A percentile compares a stretch with the other conserved stretches of the same genome.
phyloP scores from a whole-genome alignment of 2,888 invertebrate species.

The Chesias legatella region DNA sequence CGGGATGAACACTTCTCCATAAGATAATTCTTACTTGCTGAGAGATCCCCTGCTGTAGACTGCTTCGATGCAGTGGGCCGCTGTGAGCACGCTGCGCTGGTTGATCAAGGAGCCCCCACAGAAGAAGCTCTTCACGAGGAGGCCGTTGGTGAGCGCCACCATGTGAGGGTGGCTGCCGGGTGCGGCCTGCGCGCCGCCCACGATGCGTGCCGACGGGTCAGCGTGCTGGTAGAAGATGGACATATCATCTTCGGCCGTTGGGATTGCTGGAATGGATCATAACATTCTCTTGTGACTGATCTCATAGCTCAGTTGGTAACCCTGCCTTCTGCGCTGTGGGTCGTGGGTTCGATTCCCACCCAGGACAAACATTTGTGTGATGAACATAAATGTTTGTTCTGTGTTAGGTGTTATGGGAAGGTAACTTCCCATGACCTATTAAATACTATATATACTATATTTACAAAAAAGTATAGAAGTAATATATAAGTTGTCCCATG shows the following conservation, averaged over 20 bases:
- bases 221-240: constrained; percentile 49
- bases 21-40: constrained; percentile 29
- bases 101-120: constrained; percentile 56
- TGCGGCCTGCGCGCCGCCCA: constrained; percentile 48
- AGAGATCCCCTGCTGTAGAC: constrained; percentile 37
- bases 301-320: too few relatives aligned
- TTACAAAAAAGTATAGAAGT: too few relatives aligned
- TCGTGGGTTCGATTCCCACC: too few relatives aligned
- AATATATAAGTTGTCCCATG: too few relatives aligned
- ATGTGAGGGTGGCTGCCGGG: constrained; percentile 50
- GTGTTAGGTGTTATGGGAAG: too few relatives aligned
- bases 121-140: constrained; percentile 38
- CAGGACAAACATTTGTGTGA: too few relatives aligned
- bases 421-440: too few relatives aligned
- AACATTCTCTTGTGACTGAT: too few relatives aligned
- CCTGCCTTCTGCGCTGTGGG: too few relatives aligned
- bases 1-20: too few relatives aligned
- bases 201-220: constrained; percentile 44
- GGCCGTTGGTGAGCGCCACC: constrained; percentile 47
- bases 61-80: constrained; percentile 57
- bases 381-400: too few relatives aligned
- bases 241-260: constrained; percentile 39
- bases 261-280: constrained; percentile 42
- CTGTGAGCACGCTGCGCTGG: constrained; percentile 47
- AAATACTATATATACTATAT: too few relatives aligned